Evolutionary conservation across 1,140 invertebrate genomes (phyloP).

Genomic region (Diuraphis noxia): DNA sequence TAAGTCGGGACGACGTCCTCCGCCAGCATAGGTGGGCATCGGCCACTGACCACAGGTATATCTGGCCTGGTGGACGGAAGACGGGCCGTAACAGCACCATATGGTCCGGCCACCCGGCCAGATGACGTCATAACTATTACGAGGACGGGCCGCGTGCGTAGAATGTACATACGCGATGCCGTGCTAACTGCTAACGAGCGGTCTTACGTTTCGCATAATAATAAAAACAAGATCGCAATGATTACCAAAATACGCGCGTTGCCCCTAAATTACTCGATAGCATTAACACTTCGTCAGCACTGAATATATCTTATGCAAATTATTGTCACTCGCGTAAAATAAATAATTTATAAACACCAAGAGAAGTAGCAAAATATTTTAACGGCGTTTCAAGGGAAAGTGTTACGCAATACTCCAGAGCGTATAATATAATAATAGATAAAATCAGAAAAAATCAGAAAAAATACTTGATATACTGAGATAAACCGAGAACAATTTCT

Average conservation of each 20-base stretch:
- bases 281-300: background rate
- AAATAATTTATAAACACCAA: too few species aligned
- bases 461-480: background rate
- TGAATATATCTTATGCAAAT: background rate
- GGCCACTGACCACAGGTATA: background rate
- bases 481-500: background rate
- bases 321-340: background rate
- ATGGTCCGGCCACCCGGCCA: conserved; percentile 41
- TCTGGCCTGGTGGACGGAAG: background rate
- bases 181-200: background rate
- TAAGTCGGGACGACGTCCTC: too few species aligned
- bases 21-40: background rate
- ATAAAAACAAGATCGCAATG: background rate
- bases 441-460: background rate
- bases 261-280: background rate
- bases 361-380: too few species aligned
- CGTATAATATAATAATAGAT: background rate
- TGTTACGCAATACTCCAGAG: background rate
- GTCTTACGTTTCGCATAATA: conserved; percentile 25
- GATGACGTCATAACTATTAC: conserved; percentile 54
- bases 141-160: conserved; percentile 41
- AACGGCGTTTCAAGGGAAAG: background rate
- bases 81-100: background rate
- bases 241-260: background rate
- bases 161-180: background rate